Base-by-base conservation (phyloP, 2,888 invertebrate genomes). In the Autographa pulchrina region DNA sequence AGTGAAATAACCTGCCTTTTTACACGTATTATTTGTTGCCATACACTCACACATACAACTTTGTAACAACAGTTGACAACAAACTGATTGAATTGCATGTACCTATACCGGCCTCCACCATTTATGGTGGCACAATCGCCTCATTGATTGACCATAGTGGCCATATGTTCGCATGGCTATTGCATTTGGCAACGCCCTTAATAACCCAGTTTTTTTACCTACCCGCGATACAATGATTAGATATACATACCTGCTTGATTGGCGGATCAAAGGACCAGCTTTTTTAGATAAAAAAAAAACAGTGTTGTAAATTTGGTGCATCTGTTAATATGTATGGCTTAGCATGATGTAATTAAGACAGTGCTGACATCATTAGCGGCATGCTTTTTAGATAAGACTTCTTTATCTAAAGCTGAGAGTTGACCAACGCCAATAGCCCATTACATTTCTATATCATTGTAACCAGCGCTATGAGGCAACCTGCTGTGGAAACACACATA, bases 61-160 rank as follows among this genome's bases (percentile, higher is more conserved):
- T 58, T 69, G 69, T 68, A 68, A 48, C 38, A 68, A 48, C 38
- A n/a, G 48, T 43, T 16, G 41, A 60, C 69, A 69, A 32, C 58
- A 52, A 75, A 65, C 54, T 31, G 52, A 80, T 71, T 69, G 18
- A 70, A 74, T 71, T 74, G 18, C 16, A 35, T 48, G 35, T 56
- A 63, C 52, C 4, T 56, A 68, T n/a, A 65, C 48, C 60, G 75
- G 52, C 76, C 80, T 72, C 70, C 64, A 16, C 86, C 85, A 75
- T 85, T 62, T 74, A 85, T 60, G 88, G 89, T 61, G 59, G 61
- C 75, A 86, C 89, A 89, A 87, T 87, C 81, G 80, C 60, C 71
- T 83, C 84, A 85, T 87, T 87, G 79, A 86, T 70, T 67, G 80
- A 78, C 88, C 85, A 85, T 85, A 86, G 83, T 64, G 82, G 79